Evolutionary conservation across 2,113 vertebrate genomes (phyloP).

Genomic region (Camelus dromedarius): DNA sequence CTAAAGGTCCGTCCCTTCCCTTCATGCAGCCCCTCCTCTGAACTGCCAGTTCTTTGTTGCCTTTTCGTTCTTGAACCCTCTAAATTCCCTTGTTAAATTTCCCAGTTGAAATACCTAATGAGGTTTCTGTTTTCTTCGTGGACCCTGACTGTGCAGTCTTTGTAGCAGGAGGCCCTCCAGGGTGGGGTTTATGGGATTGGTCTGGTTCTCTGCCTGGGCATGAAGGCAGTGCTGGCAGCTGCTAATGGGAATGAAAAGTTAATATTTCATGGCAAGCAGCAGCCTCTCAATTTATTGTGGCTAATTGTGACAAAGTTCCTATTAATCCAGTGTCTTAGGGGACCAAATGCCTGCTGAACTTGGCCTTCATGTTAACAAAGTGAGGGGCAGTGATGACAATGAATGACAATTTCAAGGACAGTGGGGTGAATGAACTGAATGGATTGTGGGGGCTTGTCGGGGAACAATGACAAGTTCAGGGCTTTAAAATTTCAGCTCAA

Average conservation of each 20-base stretch:
- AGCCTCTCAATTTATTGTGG: neutral
- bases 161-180: neutral
- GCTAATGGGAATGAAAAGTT: neutral
- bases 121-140: neutral
- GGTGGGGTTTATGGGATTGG: neutral
- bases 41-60: neutral
- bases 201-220: neutral
- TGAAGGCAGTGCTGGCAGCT: neutral
- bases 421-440: neutral
- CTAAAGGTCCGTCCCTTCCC: neutral
- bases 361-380: neutral
- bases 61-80: neutral
- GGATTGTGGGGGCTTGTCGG: neutral
- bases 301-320: neutral
- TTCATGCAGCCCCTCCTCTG: accelerated
- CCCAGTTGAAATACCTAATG: neutral
- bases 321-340: neutral
- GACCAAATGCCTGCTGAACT: neutral
- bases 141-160: neutral
- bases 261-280: neutral
- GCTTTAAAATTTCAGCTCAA: neutral
- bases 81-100: neutral
- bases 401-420: neutral
- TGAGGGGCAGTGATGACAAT: neutral
- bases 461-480: neutral